phyloP scores from a whole-genome alignment of 2,797 vertebrate genomes.

The Oryzias dopingdopingensis region DNA sequence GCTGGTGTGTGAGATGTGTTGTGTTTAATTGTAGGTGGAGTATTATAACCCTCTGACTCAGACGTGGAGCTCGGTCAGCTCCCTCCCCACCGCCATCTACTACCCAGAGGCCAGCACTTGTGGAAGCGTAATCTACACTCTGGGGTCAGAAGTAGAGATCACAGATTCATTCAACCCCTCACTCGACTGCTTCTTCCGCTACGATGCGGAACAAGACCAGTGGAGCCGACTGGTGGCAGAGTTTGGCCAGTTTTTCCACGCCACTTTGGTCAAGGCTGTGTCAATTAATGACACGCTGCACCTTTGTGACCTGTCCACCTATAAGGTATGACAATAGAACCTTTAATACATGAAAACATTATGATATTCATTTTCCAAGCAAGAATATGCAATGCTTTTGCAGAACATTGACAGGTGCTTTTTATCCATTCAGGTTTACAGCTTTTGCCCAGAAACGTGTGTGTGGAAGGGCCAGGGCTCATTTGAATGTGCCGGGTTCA shows the following conservation, averaged over 20 bases:
- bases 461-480: conserved; percentile 94
- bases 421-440: conserved; percentile 78
- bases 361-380: not conserved
- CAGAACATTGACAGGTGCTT: not conserved
- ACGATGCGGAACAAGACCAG: conserved; percentile 86
- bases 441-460: conserved; percentile 92
- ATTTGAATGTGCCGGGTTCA: conserved; percentile 97
- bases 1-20: not conserved
- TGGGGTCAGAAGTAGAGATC: conserved; percentile 93
- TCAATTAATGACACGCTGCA: conserved; percentile 87
- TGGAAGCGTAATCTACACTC: conserved; percentile 87
- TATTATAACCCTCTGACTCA: conserved; percentile 86
- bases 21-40: conserved; percentile 81
- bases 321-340: conserved; percentile 75
- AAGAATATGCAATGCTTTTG: not conserved
- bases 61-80: conserved; percentile 87
- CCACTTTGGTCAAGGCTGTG: conserved; percentile 92
- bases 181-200: conserved; percentile 93
- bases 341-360: not conserved
- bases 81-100: conserved; percentile 88
- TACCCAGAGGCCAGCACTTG: conserved; percentile 92
- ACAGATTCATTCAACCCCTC: conserved; percentile 94
- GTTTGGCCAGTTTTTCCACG: conserved; percentile 95
- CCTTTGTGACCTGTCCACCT: conserved; percentile 95
- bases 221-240: conserved; percentile 95